These are phyloP conservation scores for Acanthurus tractus DNA, from an alignment of 2,797 vertebrate species.

Conservation along the genomic window DNA sequence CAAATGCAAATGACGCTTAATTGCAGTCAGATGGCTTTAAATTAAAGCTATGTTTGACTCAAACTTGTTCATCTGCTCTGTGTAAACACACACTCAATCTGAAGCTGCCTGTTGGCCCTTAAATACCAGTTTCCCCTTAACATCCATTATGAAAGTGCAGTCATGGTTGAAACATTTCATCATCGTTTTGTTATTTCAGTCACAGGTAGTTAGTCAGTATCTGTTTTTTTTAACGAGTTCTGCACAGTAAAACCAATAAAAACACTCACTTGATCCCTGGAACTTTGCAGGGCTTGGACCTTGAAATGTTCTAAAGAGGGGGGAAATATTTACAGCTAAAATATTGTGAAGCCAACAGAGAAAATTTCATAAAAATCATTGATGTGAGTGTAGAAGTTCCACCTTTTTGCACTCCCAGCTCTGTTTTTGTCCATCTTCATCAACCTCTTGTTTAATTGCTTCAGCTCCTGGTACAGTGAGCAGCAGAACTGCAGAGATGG, in stretches of 20 bases:
- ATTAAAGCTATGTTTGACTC: constrained; percentile 35
- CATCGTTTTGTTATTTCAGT: constrained; percentile 8
- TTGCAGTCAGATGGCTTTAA: constrained; percentile 37
- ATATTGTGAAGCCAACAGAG: not conserved
- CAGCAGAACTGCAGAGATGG: constrained; percentile 86
- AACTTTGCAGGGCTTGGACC: constrained; percentile 93
- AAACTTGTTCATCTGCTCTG: constrained; percentile 16
- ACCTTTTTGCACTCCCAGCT: constrained; percentile 95
- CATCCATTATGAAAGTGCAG: constrained; percentile 1
- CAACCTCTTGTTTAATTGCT: constrained; percentile 84
- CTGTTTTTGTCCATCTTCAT: constrained; percentile 88
- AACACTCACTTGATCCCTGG: constrained; percentile 95
- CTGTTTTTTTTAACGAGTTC: constrained; percentile 3
- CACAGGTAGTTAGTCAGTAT: not conserved
- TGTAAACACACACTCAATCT: constrained; percentile 14
- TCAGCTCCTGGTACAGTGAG: constrained; percentile 92
- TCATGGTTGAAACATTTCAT: not conserved
- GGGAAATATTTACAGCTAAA: constrained; percentile 11
- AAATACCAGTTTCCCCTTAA: not conserved
- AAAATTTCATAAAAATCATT: not conserved
- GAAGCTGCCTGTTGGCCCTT: not conserved
- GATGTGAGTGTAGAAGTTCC: not conserved
- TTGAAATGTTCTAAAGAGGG: constrained; percentile 85
- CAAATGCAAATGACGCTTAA: constrained; percentile 27
- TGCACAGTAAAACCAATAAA: constrained; percentile 2